Conservation (phyloP, 2,888 invertebrate species). For the Watsonalla binaria region DNA sequence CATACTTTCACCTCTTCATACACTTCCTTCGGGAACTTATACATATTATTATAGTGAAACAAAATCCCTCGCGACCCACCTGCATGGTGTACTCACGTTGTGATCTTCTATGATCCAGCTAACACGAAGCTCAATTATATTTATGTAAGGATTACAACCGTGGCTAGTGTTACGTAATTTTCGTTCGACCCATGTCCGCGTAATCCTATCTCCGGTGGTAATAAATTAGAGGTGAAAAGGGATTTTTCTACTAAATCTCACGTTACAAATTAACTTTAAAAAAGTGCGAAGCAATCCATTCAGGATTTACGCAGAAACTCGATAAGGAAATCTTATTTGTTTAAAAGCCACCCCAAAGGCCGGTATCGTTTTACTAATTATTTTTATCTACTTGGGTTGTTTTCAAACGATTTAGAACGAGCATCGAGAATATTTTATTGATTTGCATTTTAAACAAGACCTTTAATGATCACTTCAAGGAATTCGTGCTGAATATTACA, state of each 20-base stretch:
- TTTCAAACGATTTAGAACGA: too few relatives aligned
- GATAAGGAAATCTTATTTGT: slow-evolving; percentile 1
- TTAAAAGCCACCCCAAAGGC: not conserved
- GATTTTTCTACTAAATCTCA: slow-evolving; percentile 2
- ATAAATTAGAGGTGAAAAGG: slow-evolving; percentile 5
- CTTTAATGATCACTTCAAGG: too few relatives aligned
- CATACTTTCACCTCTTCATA: too few relatives aligned
- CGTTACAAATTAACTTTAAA: slow-evolving; percentile 8
- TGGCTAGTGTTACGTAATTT: not conserved
- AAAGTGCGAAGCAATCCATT: slow-evolving; percentile 4
- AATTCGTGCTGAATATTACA: too few relatives aligned
- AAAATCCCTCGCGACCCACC: too few relatives aligned
- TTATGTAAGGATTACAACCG: not conserved
- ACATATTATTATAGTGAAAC: too few relatives aligned
- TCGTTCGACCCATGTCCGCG: not conserved
- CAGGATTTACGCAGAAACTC: slow-evolving; percentile 1
- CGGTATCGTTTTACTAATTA: not conserved
- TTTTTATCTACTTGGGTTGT: not conserved
- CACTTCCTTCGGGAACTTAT: too few relatives aligned
- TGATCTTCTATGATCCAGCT: too few relatives aligned
- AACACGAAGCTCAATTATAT: too few relatives aligned
- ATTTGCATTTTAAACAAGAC: too few relatives aligned
- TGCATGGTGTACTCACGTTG: too few relatives aligned
- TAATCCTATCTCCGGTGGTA: slow-evolving; percentile 2
- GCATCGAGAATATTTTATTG: too few relatives aligned